Percentiles rank a stretch among this genome's conserved stretches.
phyloP scores from a whole-genome alignment of 1,140 invertebrate species.

The Brachionus plicatilis region DNA sequence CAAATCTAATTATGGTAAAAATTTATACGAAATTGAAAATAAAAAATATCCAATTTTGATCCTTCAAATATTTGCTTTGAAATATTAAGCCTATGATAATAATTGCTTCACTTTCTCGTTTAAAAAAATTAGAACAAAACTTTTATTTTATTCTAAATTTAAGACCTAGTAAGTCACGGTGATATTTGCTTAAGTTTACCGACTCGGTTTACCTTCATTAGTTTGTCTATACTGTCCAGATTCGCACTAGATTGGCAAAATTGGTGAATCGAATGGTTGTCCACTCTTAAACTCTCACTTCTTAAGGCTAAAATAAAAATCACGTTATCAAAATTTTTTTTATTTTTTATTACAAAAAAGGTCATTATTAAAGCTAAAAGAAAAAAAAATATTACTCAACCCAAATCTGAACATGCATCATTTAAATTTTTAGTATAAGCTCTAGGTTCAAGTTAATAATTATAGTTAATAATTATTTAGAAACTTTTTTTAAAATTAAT shows the following conservation, averaged over 20 bases:
- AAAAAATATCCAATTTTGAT: neutral
- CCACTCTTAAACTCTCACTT: constrained; percentile 14
- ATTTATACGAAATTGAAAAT: neutral
- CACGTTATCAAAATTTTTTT: neutral
- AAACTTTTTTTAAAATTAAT: neutral
- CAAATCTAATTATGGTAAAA: neutral
- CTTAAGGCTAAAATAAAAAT: neutral
- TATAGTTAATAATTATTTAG: no score
- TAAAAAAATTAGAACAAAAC: neutral
- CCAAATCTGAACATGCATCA: neutral
- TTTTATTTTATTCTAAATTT: neutral
- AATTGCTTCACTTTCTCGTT: neutral
- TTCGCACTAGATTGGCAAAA: neutral
- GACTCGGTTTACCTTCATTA: constrained; percentile 8
- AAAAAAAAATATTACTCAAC: neutral
- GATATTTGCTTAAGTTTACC: neutral
- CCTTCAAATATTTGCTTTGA: neutral
- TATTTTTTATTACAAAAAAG: neutral
- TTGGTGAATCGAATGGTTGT: neutral
- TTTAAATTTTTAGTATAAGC: neutral
- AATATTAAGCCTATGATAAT: neutral
- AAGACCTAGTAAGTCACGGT: neutral
- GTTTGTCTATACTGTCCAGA: constrained; percentile 19
- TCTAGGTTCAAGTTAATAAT: neutral
- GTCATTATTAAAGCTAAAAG: neutral